Conservation (phyloP, 2,113 vertebrate species). For the Rhinopomastus cyanomelas region DNA sequence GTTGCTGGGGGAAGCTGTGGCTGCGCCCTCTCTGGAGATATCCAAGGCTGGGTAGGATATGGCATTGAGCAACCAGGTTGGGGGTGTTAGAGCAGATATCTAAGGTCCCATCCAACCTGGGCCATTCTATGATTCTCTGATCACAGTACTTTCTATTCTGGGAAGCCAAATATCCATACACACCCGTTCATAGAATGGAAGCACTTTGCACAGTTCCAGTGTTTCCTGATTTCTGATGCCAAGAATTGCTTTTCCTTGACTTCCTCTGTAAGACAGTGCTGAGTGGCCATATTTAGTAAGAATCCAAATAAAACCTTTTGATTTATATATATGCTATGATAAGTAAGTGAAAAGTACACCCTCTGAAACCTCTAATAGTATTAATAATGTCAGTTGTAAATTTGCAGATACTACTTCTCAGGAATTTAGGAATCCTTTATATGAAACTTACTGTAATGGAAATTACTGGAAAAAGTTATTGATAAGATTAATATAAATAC, state of each 20-base stretch:
- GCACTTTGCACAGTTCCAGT: background rate
- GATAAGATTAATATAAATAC: conserved; percentile 61
- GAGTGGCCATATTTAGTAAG: background rate
- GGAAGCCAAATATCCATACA: background rate
- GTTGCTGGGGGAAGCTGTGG: too few relatives aligned
- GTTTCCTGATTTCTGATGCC: background rate
- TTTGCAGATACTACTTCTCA: conserved; percentile 11
- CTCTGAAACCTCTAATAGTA: conserved; percentile 1
- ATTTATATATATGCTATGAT: background rate
- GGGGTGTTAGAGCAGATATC: too few relatives aligned
- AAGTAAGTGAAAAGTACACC: background rate
- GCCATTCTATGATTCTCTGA: too few relatives aligned
- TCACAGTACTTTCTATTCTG: background rate
- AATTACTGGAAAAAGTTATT: conserved; percentile 56
- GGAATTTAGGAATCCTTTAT: conserved; percentile 52
- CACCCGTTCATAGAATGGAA: background rate
- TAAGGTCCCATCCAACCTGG: too few relatives aligned
- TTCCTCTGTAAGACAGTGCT: background rate
- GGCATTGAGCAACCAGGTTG: too few relatives aligned
- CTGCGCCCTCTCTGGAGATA: too few relatives aligned
- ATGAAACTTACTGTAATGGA: conserved; percentile 34
- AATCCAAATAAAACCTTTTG: background rate
- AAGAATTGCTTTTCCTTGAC: background rate
- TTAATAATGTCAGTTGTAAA: background rate
- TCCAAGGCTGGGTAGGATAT: too few relatives aligned